These are phyloP conservation scores for Iguana delicatissima DNA, from an alignment of 2,797 vertebrate species.

Conservation along the genomic window DNA sequence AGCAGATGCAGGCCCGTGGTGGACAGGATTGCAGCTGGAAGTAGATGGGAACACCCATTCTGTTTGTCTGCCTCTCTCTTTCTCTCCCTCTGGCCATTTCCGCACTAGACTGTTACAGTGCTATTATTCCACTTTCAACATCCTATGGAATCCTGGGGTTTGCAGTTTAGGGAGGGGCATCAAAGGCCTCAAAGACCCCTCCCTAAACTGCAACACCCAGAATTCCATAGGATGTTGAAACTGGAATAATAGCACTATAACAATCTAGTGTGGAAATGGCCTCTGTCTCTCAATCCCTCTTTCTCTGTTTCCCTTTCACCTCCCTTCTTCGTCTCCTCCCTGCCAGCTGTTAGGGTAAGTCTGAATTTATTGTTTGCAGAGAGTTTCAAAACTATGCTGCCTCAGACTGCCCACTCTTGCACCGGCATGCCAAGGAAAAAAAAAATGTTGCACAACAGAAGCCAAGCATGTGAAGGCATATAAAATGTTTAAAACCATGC, in stretches of 20 bases:
- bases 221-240: no score
- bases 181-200: no score
- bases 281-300: no score
- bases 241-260: no score
- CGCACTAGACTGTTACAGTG: no score
- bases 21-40: background rate
- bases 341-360: background rate
- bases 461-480: constrained; percentile 44
- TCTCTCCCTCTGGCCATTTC: background rate
- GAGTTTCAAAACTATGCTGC: background rate
- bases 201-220: no score
- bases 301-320: background rate
- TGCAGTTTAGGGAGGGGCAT: no score
- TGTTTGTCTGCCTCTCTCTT: background rate
- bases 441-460: constrained; percentile 13
- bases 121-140: no score
- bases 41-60: background rate
- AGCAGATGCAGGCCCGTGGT: background rate
- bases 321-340: background rate
- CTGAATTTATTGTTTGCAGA: background rate
- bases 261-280: no score
- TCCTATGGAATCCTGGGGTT: no score
- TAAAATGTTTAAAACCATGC: constrained; percentile 60
- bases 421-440: background rate
- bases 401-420: background rate